A percentile compares a stretch with the other conserved stretches of the same genome.
Evolutionary conservation across 2,888 invertebrate genomes (phyloP).

Genomic region (Leuctra nigra): DNA sequence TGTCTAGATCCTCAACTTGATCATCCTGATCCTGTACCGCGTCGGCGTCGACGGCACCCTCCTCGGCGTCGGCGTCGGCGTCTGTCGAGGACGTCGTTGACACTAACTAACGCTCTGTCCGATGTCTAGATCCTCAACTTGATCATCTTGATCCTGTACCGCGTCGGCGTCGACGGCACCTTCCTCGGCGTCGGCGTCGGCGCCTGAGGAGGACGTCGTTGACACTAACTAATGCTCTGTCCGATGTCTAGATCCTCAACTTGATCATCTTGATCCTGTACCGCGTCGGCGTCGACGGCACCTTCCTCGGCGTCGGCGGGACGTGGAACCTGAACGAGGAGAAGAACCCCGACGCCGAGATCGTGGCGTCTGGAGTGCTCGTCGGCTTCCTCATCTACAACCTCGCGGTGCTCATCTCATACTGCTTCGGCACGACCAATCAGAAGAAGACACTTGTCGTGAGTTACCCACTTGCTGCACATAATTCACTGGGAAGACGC

Average conservation of each 20-base stretch:
- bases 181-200: constrained; percentile 73
- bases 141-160: constrained; percentile 70
- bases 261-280: constrained; percentile 72
- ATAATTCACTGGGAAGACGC: not conserved
- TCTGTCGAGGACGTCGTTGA: constrained; percentile 44
- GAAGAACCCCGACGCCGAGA: constrained; percentile 81
- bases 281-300: constrained; percentile 73
- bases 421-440: constrained; percentile 67
- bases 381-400: constrained; percentile 79
- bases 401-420: constrained; percentile 64
- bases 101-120: not conserved
- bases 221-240: not conserved
- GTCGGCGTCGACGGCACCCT: constrained; percentile 77
- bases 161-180: constrained; percentile 73
- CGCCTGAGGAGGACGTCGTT: not conserved
- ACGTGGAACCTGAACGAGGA: constrained; percentile 88
- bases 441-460: constrained; percentile 62
- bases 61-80: constrained; percentile 79
- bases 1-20: constrained; percentile 68
- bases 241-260: constrained; percentile 61
- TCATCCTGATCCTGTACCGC: constrained; percentile 72
- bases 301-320: constrained; percentile 80
- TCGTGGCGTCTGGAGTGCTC: constrained; percentile 79
- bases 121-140: constrained; percentile 78
- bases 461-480: constrained; percentile 35